Base-by-base conservation (phyloP, 2,113 vertebrate genomes). In the Phocoena sinus region DNA sequence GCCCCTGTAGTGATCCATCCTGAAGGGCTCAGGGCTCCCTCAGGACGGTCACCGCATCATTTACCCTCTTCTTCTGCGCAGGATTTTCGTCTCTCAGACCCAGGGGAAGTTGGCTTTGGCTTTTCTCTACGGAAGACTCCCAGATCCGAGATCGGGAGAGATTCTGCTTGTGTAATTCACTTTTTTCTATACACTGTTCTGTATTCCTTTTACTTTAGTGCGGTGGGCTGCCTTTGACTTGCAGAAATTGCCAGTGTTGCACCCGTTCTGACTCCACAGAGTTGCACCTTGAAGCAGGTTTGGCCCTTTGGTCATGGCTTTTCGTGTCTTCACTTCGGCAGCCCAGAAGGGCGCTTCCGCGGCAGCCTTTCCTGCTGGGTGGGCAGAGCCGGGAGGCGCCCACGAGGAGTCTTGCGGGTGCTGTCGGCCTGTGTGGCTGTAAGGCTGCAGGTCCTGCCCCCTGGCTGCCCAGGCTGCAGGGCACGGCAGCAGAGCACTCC, bases 71-170 rank as follows among this genome's bases (percentile, higher is more conserved):
- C 10, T n/a, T 15, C 12, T 80, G 2, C 5, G 0, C 17, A 76
- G 68, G 50, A 21, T 28, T 71, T 88, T 74, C 44, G 68, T 92
- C 58, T 73, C 74, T 71, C 81, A 41, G 56, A 85, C 73, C 21
- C 20, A 21, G 80, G 31, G 47, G 47, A 56, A n/a, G 31, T 14
- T 60, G 73, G 67, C 36, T 83, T 86, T 84, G 41, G 23, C 38
- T 89, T 93, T 93, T 91, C 84, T 96, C 85, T 50, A 20, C 14
- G 11, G n/a, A 79, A 50, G 56, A 38, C 15, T 82, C 65, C 41
- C 38, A 23, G 71, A n/a, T 63, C n/a, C 53, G 8, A 89, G 67
- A 67, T 28, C 38, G 47, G 71, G 60, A 84, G 67, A 26, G 20
- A 25, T 36, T 68, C 41, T 84, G 38, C 36, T 62, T 73, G 14